Percentiles rank a stretch among this genome's conserved stretches.
Conservation (phyloP, 2,888 invertebrate genomes). For the Ochlodes sylvanus region DNA sequence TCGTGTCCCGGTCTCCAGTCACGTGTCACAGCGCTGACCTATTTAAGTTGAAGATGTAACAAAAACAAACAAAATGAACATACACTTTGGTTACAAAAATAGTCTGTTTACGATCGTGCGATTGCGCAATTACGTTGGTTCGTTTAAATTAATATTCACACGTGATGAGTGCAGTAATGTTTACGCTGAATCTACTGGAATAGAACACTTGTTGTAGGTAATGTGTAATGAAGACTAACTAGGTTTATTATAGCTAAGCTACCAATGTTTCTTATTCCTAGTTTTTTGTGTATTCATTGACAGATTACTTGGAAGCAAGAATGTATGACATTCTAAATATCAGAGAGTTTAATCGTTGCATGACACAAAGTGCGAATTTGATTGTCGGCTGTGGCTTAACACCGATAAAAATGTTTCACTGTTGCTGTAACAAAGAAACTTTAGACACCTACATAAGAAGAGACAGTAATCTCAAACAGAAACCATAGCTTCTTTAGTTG, state of each 20-base stretch:
- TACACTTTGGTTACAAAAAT: slow-evolving; percentile 26
- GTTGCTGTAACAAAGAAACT: no score
- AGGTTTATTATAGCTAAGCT: background rate
- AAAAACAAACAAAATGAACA: slow-evolving; percentile 32
- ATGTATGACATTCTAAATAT: no score
- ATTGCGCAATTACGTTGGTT: slow-evolving; percentile 31
- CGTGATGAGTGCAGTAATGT: slow-evolving; percentile 30
- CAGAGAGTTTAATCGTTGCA: no score
- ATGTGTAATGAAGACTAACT: background rate
- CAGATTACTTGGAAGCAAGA: no score
- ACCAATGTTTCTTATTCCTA: no score
- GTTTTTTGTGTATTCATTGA: no score
- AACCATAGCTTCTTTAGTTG: no score
- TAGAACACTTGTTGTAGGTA: background rate
- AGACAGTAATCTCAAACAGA: no score
- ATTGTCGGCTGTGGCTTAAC: no score
- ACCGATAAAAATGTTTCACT: no score
- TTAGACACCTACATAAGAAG: no score
- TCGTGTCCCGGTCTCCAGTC: background rate
- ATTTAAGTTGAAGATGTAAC: slow-evolving; percentile 20
- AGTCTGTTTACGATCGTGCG: slow-evolving; percentile 30
- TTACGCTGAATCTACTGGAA: slow-evolving; percentile 26
- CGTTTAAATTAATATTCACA: slow-evolving; percentile 28
- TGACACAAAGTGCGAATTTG: no score
- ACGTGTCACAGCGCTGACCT: slow-evolving; percentile 28